These are phyloP conservation scores for Sebastes hubbsi DNA, from an alignment of 2,797 vertebrate genomes.

Conservation along the genomic window DNA sequence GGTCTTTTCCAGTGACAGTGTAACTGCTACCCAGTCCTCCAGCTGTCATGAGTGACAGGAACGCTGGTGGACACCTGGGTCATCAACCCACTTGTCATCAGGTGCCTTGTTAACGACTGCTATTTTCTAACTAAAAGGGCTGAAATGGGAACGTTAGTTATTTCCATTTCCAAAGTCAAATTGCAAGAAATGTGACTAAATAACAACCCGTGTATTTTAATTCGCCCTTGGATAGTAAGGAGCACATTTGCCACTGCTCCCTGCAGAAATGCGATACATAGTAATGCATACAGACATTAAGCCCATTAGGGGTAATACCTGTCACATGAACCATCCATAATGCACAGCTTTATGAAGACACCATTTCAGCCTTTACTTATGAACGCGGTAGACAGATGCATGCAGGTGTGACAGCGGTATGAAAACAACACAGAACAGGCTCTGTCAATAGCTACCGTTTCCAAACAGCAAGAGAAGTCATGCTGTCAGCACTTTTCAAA, in stretches of 20 bases:
- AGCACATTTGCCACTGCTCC: conserved; percentile 17
- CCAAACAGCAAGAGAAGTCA: conserved; percentile 48
- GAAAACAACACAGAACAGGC: conserved; percentile 39
- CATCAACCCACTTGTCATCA: conserved; percentile 45
- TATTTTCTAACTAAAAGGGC: not conserved
- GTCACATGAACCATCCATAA: conserved; percentile 23
- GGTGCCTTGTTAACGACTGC: conserved; percentile 47
- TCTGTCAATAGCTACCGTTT: conserved; percentile 48
- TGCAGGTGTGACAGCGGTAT: conserved; percentile 33
- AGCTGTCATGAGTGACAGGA: conserved; percentile 60
- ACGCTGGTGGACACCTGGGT: conserved; percentile 49
- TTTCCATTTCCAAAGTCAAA: not conserved
- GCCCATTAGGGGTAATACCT: conserved; percentile 27
- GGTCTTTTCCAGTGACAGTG: conserved; percentile 42
- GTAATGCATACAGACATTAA: conserved; percentile 42
- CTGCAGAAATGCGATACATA: conserved; percentile 23
- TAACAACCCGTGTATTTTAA: not conserved
- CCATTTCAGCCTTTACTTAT: not conserved
- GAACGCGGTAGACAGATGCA: conserved; percentile 10
- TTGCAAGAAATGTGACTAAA: conserved; percentile 5
- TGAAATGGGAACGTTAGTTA: not conserved
- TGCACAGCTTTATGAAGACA: conserved; percentile 2
- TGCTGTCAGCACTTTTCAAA: conserved; percentile 78
- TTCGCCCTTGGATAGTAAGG: not conserved
- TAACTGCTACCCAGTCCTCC: conserved; percentile 43